Base-by-base conservation (phyloP, 2,888 invertebrate genomes). In the Lepidonotus clava region DNA sequence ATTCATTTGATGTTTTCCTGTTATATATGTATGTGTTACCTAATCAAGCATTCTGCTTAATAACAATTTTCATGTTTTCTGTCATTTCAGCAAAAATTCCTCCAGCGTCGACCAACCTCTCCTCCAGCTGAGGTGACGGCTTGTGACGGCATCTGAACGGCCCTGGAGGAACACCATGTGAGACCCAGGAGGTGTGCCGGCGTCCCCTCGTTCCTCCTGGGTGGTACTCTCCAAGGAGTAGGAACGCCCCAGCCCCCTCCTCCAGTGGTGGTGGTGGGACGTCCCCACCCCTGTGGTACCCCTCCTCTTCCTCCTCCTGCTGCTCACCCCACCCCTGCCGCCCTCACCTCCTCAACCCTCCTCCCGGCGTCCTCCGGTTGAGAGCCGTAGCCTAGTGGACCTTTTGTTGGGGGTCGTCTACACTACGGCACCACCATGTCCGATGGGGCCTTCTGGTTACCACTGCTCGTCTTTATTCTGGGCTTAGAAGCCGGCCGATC, bases 391-490 rank as follows among this genome's bases (percentile, higher is more conserved):
- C 6, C 46, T 24, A 61, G 46, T 46, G 5, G 61, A 61, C 61
- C 28, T 61, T 24, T 28, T 32, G 61, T 61, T 2, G 53, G 18
- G 53, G n/a, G 53, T n/a, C 18, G 53, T 28, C 24, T n/a, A n/a
- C 61, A 28, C 28, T 32, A n/a, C 61, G 24, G 24, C 71, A 18
- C 38, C 38, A 34, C 18, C 71, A 71, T 71, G 71, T 71, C 71
- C 21, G 71, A 71, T n/a, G 71, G 34, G 32, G 83, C 83, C 34
- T 36, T 83, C 32, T 83, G 83, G 83, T 34, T 83, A 36, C 34
- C 56, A 1, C 83, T 83, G 21, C 53, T 83, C 53, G 53, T 83
- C 36, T 38, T 51, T n/a, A 36, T 83, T 24, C 36, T 83, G 36
- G 83, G 53, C 18, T 34, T 83, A 18, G 56, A 83, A n/a, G 56